Conservation (phyloP, 2,113 vertebrate genomes). For the Caranx ignobilis region DNA sequence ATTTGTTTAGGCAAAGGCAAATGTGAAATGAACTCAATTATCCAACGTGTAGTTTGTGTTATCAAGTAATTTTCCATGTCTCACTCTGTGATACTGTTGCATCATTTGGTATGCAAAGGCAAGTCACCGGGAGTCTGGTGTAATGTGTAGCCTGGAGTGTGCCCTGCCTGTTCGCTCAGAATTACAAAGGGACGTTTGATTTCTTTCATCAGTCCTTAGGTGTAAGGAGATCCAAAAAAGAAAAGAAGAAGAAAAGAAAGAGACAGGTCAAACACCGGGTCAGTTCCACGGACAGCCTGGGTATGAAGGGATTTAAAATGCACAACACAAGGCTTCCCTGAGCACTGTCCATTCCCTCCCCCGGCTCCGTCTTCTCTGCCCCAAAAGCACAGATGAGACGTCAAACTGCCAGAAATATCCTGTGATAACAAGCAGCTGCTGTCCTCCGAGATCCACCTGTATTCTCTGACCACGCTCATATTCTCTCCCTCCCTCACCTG, state of each 20-base stretch:
- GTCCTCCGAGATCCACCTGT: conserved; percentile 54
- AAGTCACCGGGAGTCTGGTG: background rate
- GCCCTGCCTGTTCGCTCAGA: background rate
- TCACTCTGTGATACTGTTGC: background rate
- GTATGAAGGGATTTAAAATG: conserved; percentile 49
- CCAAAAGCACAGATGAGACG: conserved; percentile 37
- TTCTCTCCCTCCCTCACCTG: conserved; percentile 50
- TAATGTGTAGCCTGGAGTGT: background rate
- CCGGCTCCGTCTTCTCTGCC: conserved; percentile 6
- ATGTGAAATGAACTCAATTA: conserved; percentile 32
- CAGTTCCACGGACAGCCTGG: conserved; percentile 3
- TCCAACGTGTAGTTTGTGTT: conserved; percentile 18
- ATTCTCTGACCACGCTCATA: conserved; percentile 52
- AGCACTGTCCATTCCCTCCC: conserved; percentile 22
- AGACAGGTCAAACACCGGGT: conserved; percentile 21
- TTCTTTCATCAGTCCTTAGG: background rate
- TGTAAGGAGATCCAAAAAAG: background rate
- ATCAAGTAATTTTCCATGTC: conserved; percentile 8
- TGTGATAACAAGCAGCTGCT: conserved; percentile 75
- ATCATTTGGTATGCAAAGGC: conserved; percentile 18
- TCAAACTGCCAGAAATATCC: conserved; percentile 69
- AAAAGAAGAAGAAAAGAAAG: background rate
- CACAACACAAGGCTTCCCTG: conserved; percentile 41
- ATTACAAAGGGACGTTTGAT: background rate
- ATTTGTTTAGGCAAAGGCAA: conserved; percentile 16